Evolutionary conservation across 2,113 vertebrate species (phyloP).

Genomic region (Alaudala cheleensis): DNA sequence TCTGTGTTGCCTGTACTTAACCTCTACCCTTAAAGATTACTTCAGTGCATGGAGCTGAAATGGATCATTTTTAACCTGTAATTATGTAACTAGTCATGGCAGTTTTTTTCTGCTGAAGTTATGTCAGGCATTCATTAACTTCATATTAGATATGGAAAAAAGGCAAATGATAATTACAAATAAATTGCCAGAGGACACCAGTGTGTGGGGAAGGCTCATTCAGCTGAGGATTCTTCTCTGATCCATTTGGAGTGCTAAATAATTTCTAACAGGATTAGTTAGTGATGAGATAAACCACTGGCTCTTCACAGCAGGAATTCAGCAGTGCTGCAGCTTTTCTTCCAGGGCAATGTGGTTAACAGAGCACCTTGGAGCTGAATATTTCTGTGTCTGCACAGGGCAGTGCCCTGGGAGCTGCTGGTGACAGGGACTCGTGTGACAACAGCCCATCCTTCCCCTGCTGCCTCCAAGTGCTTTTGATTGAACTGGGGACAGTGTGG

Average conservation of each 20-base stretch:
- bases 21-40: background rate
- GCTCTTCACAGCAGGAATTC: background rate
- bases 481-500: background rate
- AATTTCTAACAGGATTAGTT: constrained; percentile 18
- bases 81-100: background rate
- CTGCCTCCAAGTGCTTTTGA: background rate
- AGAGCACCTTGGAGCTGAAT: background rate
- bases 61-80: background rate
- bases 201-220: background rate
- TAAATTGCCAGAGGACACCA: background rate
- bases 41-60: background rate
- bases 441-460: background rate
- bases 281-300: constrained; percentile 21
- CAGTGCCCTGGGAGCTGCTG: background rate
- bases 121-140: constrained; percentile 28
- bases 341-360: background rate
- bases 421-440: background rate
- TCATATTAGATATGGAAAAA: background rate
- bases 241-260: background rate
- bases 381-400: background rate
- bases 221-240: background rate
- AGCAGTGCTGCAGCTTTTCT: background rate
- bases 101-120: background rate
- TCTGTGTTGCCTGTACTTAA: background rate
- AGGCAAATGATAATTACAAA: constrained; percentile 17